Conservation (phyloP, 2,797 vertebrate genomes). For the Atherinosoma microstoma region DNA sequence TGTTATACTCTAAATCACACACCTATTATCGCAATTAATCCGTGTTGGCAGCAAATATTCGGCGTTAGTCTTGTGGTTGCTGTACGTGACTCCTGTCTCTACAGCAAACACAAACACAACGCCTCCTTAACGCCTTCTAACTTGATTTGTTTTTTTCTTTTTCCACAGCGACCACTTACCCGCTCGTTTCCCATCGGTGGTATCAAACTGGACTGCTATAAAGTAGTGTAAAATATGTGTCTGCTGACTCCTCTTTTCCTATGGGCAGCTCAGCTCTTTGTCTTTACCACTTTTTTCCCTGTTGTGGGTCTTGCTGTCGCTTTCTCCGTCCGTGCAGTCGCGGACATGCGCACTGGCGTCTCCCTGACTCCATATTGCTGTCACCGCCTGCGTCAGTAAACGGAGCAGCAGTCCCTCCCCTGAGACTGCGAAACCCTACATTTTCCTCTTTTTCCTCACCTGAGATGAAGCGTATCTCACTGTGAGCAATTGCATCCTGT, state of each 20-base stretch:
- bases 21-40: conserved; percentile 1
- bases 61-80: conserved; percentile 31
- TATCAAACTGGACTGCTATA: not conserved
- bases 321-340: conserved; percentile 48
- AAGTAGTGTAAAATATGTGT: conserved; percentile 11
- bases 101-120: conserved; percentile 54
- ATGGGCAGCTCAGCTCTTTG: conserved; percentile 75
- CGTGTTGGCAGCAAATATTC: conserved; percentile 26
- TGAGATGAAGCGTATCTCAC: not conserved
- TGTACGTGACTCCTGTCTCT: conserved; percentile 67
- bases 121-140: conserved; percentile 55
- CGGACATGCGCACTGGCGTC: conserved; percentile 81
- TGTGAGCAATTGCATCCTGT: accelerated
- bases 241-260: conserved; percentile 13
- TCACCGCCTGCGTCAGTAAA: conserved; percentile 74
- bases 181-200: not conserved
- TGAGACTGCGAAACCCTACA: conserved; percentile 50
- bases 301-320: conserved; percentile 53
- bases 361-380: conserved; percentile 70
- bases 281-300: conserved; percentile 80
- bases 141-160: conserved; percentile 58
- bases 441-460: conserved; percentile 36
- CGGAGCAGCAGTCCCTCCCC: conserved; percentile 56
- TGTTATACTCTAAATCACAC: not conserved
- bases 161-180: conserved; percentile 48